These are phyloP conservation scores for Elysia chlorotica DNA, from an alignment of 1,140 invertebrate genomes.

Conservation along the genomic window DNA sequence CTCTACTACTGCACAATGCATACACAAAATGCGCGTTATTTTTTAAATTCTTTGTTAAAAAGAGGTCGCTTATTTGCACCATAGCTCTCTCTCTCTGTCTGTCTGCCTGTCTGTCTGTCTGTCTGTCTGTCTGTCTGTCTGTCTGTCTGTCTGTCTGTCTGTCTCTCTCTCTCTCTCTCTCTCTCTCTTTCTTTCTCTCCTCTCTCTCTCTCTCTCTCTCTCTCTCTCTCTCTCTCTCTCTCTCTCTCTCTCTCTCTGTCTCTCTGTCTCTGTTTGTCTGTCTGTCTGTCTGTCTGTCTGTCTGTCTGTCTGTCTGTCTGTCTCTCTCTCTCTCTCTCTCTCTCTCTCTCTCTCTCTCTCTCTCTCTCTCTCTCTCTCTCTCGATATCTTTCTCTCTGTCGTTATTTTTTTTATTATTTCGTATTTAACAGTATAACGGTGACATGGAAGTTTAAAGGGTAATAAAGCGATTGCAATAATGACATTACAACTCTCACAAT, in stretches of 20 bases:
- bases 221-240: constrained; percentile 20
- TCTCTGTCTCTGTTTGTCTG: constrained; percentile 21
- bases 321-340: background rate
- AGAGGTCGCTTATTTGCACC: background rate
- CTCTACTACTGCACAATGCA: no score
- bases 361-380: background rate
- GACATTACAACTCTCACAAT: background rate
- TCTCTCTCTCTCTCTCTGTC: constrained; percentile 22
- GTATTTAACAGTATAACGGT: background rate
- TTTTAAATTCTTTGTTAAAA: no score
- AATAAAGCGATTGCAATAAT: background rate
- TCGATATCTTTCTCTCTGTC: background rate
- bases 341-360: background rate
- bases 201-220: constrained; percentile 24
- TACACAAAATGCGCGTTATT: no score
- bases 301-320: background rate
- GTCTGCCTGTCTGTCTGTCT: background rate
- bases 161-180: background rate
- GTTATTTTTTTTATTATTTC: background rate
- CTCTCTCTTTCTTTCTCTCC: background rate
- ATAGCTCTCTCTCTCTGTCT: constrained; percentile 14
- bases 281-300: background rate
- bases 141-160: background rate
- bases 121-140: background rate
- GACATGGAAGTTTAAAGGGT: background rate